These are phyloP conservation scores for Drosophila virilis DNA, from an alignment of 1,140 invertebrate genomes.

Conservation along the genomic window DNA sequence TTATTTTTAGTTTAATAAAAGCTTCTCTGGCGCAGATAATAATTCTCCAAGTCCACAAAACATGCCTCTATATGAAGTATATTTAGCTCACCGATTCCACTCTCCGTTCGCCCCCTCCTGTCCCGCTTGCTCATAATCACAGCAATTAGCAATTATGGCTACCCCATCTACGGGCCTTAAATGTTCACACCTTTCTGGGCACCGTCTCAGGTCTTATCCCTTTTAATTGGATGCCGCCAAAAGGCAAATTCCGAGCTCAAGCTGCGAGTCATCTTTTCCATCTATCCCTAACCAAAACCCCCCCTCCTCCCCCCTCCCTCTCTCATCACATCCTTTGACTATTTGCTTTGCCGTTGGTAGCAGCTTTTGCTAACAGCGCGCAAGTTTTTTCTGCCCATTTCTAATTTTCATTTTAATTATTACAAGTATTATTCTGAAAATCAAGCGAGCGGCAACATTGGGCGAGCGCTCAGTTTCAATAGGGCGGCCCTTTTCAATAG, in stretches of 20 bases:
- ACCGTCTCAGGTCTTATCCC: constrained; percentile 59
- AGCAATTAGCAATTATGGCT: constrained; percentile 75
- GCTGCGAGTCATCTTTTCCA: constrained; percentile 33
- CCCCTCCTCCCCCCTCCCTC: background rate
- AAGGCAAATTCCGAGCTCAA: constrained; percentile 67
- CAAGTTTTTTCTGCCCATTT: constrained; percentile 55
- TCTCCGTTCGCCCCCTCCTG: background rate
- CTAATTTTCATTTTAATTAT: constrained; percentile 82
- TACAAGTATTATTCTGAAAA: constrained; percentile 76
- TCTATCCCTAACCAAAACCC: too few species aligned
- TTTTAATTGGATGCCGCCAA: constrained; percentile 78
- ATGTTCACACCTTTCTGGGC: constrained; percentile 71
- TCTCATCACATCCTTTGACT: background rate
- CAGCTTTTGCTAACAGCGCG: constrained; percentile 50
- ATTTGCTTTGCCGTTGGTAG: constrained; percentile 54
- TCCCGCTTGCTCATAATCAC: constrained; percentile 54
- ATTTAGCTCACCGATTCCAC: constrained; percentile 22
- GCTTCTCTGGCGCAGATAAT: too few species aligned
- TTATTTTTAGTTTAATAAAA: too few species aligned
- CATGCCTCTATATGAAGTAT: background rate
- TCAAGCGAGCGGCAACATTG: constrained; percentile 74
- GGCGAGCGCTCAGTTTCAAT: constrained; percentile 20
- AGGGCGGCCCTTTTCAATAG: constrained; percentile 5
- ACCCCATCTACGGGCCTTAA: constrained; percentile 23
- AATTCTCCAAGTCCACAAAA: too few species aligned